These are phyloP conservation scores for Clarias fuscus DNA, from an alignment of 2,797 vertebrate genomes.

Conservation along the genomic window DNA sequence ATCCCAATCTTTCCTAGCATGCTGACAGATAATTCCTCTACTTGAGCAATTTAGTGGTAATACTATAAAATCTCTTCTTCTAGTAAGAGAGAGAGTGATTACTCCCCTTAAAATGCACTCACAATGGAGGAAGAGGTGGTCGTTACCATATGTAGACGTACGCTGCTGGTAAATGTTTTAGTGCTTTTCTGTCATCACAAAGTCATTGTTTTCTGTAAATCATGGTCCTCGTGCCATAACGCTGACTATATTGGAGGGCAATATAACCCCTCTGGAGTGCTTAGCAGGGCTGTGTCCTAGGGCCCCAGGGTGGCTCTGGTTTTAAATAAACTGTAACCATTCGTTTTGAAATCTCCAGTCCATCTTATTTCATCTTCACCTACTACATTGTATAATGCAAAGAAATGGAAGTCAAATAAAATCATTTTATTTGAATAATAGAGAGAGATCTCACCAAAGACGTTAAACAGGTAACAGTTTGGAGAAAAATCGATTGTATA, in stretches of 20 bases:
- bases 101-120: slow-evolving; percentile 57
- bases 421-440: neutral
- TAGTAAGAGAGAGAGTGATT: slow-evolving; percentile 61
- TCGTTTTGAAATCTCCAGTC: neutral
- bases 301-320: neutral
- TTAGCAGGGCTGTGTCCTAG: neutral
- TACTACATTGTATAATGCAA: neutral
- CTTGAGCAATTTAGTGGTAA: slow-evolving; percentile 67
- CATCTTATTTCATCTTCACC: neutral
- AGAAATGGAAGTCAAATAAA: neutral
- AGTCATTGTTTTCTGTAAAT: neutral
- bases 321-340: neutral
- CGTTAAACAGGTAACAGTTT: neutral
- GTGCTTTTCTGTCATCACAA: slow-evolving; percentile 1
- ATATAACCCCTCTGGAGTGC: slow-evolving; percentile 30
- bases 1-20: slow-evolving; percentile 62
- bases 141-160: slow-evolving; percentile 32
- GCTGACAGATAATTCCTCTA: slow-evolving; percentile 63
- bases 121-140: slow-evolving; percentile 10
- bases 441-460: neutral
- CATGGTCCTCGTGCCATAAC: slow-evolving; percentile 52
- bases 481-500: neutral
- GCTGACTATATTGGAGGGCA: slow-evolving; percentile 36
- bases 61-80: slow-evolving; percentile 68
- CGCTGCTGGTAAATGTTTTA: slow-evolving; percentile 22